Conservation (phyloP, 2,113 vertebrate species). For the Microcebus ravelobensis region DNA sequence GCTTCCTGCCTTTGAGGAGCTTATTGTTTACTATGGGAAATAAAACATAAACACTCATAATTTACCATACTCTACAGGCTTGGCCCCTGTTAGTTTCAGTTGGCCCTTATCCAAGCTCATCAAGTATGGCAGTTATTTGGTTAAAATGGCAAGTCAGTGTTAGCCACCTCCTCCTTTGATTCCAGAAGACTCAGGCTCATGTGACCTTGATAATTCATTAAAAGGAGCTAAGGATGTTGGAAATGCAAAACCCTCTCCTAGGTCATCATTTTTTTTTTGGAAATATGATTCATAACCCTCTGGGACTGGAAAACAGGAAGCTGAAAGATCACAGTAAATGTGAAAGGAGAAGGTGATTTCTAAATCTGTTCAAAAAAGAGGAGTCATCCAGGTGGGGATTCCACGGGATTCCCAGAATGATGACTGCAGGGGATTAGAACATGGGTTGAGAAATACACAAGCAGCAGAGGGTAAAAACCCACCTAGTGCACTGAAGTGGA, state of each 20-base stretch:
- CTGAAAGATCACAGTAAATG: neutral
- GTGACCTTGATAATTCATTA: neutral
- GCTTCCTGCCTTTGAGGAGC: neutral
- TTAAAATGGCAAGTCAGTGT: neutral
- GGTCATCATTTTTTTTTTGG: neutral
- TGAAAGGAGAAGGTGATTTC: neutral
- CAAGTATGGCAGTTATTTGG: neutral
- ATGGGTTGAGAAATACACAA: neutral
- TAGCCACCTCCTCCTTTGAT: neutral
- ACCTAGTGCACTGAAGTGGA: neutral
- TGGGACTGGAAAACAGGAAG: neutral
- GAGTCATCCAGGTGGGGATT: neutral
- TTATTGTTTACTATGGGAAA: neutral
- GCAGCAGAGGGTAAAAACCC: neutral
- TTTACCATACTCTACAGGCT: neutral
- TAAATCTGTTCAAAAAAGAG: neutral
- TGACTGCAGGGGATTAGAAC: neutral
- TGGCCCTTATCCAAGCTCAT: neutral
- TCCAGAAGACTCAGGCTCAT: neutral
- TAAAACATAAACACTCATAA: neutral
- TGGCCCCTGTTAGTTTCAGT: neutral
- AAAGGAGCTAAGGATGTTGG: neutral
- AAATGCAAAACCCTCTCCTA: neutral
- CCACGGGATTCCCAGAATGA: neutral
- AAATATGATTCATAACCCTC: neutral